A percentile compares a stretch with the other conserved stretches of the same genome.
Conservation (phyloP, 2,888 invertebrate genomes). For the Acrocyrtus sp. region DNA sequence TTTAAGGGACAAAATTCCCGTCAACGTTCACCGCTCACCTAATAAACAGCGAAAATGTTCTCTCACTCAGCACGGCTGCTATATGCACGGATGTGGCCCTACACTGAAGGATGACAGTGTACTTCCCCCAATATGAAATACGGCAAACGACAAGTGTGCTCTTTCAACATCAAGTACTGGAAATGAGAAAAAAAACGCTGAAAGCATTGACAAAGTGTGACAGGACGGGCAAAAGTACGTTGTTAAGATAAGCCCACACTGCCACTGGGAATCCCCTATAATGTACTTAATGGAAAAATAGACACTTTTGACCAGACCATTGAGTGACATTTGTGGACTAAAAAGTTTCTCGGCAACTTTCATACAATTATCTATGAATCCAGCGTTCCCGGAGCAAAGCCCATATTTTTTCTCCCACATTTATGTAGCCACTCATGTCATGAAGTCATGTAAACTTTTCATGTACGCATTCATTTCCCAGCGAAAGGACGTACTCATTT, state of each 20-base stretch:
- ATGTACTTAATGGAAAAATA: slow-evolving; percentile 44
- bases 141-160: background rate
- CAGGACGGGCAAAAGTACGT: slow-evolving; percentile 2
- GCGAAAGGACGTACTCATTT: no score
- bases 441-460: background rate
- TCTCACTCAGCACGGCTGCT: background rate
- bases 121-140: slow-evolving; percentile 1
- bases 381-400: slow-evolving; percentile 1
- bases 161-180: no score
- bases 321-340: slow-evolving; percentile 41
- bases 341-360: slow-evolving; percentile 39
- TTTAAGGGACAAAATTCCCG: background rate
- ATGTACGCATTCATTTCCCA: no score
- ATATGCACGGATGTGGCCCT: background rate
- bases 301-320: slow-evolving; percentile 38
- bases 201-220: slow-evolving; percentile 23
- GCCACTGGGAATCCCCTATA: background rate
- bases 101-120: background rate
- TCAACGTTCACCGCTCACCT: background rate
- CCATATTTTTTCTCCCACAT: background rate
- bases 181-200: slow-evolving; percentile 12
- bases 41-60: background rate
- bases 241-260: background rate
- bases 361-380: slow-evolving; percentile 40
- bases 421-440: background rate